A percentile compares a stretch with the other conserved stretches of the same genome.
Evolutionary conservation across 2,888 invertebrate species (phyloP).

Genomic region (Drosophila histrio): DNA sequence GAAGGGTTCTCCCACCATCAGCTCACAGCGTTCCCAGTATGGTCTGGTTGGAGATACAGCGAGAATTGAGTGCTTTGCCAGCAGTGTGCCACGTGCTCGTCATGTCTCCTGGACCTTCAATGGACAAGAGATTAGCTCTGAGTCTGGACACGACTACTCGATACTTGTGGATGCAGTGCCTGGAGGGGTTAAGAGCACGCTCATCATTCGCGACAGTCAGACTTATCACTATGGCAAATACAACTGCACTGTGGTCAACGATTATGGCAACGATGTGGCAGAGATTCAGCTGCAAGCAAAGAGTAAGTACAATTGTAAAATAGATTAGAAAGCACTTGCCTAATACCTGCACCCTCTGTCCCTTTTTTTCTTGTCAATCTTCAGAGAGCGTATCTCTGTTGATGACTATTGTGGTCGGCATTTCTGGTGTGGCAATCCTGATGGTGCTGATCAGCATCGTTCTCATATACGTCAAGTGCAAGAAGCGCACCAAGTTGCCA

Average conservation of each 20-base stretch:
- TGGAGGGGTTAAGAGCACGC: slow-evolving; percentile 94
- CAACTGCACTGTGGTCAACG: slow-evolving; percentile 96
- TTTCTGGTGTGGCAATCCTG: slow-evolving; percentile 92
- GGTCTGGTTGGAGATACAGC: slow-evolving; percentile 92
- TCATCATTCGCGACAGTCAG: slow-evolving; percentile 94
- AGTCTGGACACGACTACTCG: slow-evolving; percentile 90
- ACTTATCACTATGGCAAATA: slow-evolving; percentile 95
- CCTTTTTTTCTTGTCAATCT: background rate
- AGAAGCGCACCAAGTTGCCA: slow-evolving; percentile 82
- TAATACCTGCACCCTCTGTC: background rate
- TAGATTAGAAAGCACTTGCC: background rate
- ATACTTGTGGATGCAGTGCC: slow-evolving; percentile 90
- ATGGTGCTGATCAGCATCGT: slow-evolving; percentile 91
- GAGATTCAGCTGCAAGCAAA: slow-evolving; percentile 93
- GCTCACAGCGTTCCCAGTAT: slow-evolving; percentile 92
- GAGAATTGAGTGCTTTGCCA: slow-evolving; percentile 94
- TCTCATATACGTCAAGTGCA: slow-evolving; percentile 90
- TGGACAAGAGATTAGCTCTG: slow-evolving; percentile 91
- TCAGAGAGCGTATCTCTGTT: slow-evolving; percentile 91
- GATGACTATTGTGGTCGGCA: slow-evolving; percentile 91
- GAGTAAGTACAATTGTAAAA: slow-evolving; percentile 88
- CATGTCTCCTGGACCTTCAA: slow-evolving; percentile 94
- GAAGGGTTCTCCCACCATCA: slow-evolving; percentile 92
- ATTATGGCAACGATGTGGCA: slow-evolving; percentile 93
- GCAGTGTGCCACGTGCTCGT: slow-evolving; percentile 94